These are phyloP conservation scores for Rousettus madagascariensis DNA, from an alignment of 2,797 vertebrate genomes.

Conservation along the genomic window DNA sequence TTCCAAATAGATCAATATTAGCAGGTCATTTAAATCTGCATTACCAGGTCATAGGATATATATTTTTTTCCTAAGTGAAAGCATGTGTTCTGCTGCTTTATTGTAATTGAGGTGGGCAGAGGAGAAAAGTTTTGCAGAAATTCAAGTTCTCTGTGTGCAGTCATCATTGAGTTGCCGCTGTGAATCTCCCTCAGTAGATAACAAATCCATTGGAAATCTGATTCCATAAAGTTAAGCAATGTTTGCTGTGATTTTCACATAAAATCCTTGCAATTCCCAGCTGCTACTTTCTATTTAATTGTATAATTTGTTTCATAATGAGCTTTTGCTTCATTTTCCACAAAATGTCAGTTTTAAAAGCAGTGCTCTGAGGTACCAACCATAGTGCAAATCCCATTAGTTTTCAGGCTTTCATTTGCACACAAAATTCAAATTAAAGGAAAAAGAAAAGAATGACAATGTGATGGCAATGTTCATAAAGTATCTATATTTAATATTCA, in stretches of 20 bases:
- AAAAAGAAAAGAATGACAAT: neutral
- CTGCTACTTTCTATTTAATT: conserved; percentile 48
- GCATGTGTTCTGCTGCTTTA: neutral
- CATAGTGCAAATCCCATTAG: neutral
- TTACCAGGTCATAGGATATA: neutral
- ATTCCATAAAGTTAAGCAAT: neutral
- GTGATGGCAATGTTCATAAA: neutral
- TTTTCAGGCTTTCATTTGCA: neutral
- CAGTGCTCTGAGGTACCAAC: neutral
- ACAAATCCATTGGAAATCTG: neutral
- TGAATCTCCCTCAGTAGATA: neutral
- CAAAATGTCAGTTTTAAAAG: neutral
- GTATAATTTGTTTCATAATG: conserved; percentile 48
- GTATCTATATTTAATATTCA: neutral
- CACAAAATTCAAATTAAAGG: conserved; percentile 12
- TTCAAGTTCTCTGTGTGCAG: neutral
- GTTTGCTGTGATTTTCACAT: conserved; percentile 43
- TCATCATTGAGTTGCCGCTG: neutral
- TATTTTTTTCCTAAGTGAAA: neutral
- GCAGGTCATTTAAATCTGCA: neutral
- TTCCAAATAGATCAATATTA: neutral
- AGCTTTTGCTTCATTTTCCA: conserved; percentile 63
- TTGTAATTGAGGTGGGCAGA: neutral
- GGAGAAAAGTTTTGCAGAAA: conserved; percentile 15
- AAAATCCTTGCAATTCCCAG: conserved; percentile 37